phyloP scores from a whole-genome alignment of 2,888 invertebrate genomes.

The Baccha elongata region DNA sequence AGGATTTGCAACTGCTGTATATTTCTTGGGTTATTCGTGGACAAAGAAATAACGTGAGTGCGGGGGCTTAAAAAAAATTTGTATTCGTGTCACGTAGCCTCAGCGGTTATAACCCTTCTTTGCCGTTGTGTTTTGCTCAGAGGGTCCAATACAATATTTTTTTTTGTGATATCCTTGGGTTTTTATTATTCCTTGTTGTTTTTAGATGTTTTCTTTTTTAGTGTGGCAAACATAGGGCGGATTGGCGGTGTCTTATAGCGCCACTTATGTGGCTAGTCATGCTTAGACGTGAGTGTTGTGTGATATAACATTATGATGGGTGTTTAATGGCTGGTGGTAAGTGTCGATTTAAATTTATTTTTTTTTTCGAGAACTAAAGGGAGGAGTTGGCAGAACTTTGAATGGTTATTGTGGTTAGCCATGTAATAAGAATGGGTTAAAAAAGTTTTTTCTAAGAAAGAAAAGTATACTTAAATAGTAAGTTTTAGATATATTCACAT shows the following conservation, averaged over 20 bases:
- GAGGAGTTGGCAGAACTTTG: background rate
- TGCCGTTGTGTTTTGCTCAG: slow-evolving; percentile 45
- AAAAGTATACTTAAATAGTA: too few species aligned
- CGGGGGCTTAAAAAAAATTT: slow-evolving; percentile 73
- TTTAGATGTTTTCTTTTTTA: slow-evolving; percentile 24
- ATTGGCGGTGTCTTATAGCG: slow-evolving; percentile 4
- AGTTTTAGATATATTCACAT: too few species aligned
- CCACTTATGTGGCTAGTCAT: slow-evolving; percentile 65
- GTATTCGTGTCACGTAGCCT: slow-evolving; percentile 78
- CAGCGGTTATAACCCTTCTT: slow-evolving; percentile 75
- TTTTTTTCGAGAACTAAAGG: slow-evolving; percentile 40
- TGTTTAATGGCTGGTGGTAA: slow-evolving; percentile 61
- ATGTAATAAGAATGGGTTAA: too few species aligned
- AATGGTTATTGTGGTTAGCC: slow-evolving; percentile 1
- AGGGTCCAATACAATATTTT: slow-evolving; percentile 64
- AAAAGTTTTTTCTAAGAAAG: too few species aligned
- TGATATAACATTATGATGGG: slow-evolving; percentile 43
- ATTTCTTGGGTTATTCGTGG: slow-evolving; percentile 41
- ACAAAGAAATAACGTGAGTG: slow-evolving; percentile 59
- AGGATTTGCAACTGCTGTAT: slow-evolving; percentile 50
- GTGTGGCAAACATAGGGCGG: background rate
- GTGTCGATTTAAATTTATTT: slow-evolving; percentile 66
- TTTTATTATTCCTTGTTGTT: slow-evolving; percentile 40
- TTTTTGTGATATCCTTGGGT: slow-evolving; percentile 58
- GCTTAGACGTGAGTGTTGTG: slow-evolving; percentile 45